Evolutionary conservation across 23 tunicate species (phyloP).

Genomic region (Halocynthia aurantium): DNA sequence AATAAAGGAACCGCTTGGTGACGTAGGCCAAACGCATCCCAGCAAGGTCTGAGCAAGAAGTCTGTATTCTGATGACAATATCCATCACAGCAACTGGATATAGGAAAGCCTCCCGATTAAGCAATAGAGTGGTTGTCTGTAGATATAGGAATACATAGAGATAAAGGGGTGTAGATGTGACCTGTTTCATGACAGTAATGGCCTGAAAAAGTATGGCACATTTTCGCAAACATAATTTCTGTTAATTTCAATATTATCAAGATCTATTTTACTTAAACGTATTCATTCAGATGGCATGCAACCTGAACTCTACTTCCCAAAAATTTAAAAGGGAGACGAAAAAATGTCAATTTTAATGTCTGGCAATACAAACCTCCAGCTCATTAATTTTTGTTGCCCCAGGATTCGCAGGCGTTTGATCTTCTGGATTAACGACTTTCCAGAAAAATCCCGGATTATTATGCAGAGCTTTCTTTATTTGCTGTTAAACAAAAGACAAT

Average conservation of each 20-base stretch:
- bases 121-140: constrained; percentile 54
- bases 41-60: constrained; percentile 51
- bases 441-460: constrained; percentile 55
- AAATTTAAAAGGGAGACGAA: no score
- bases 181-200: no score
- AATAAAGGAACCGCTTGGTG: constrained; percentile 22
- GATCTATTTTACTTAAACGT: no score
- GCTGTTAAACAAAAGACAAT: constrained; percentile 11
- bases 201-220: no score
- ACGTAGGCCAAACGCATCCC: constrained; percentile 42
- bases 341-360: no score
- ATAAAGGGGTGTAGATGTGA: no score
- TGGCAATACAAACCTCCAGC: no score
- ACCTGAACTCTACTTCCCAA: no score
- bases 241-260: no score
- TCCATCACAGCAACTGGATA: constrained; percentile 60
- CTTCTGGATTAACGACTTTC: constrained; percentile 41
- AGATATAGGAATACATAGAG: not conserved
- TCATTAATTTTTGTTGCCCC: no score
- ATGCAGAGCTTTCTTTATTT: constrained; percentile 51
- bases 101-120: constrained; percentile 59
- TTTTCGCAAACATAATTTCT: no score
- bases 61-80: constrained; percentile 42
- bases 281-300: no score
- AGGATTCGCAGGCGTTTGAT: not conserved